Base-by-base conservation (phyloP, 2,888 invertebrate genomes). In the Dynastes hyllus region DNA sequence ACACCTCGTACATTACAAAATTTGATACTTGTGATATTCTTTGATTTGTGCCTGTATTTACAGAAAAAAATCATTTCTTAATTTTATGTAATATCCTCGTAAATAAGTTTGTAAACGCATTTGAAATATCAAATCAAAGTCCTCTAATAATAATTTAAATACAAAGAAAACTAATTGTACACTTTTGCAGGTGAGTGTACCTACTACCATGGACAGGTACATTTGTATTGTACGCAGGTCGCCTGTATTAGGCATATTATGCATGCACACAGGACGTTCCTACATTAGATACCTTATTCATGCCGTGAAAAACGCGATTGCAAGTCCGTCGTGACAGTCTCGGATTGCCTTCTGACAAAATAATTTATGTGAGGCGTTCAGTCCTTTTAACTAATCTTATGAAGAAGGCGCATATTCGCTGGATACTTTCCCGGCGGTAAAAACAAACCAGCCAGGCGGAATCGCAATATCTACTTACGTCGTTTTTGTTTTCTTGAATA, bases 251-350 rank as follows among this genome's bases (percentile, higher is more conserved):
- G 63, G 63, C 27, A 27, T 63, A 63, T 63, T 63, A 63, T 63
- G 63, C 63, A 63, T 63, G 63, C 63, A 63, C 63, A 29, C 27
- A 63, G 63, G 29, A 63, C 63, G 29, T 55, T 16, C 55, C 55
- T 63, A 63, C 63, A 63, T 63, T 63, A 63, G 63, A 32, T 63
- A 63, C 63, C 63, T 32, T 63, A 63, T 63, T 63, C 63, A 63
- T 63, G 63, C 63, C 29, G 63, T 63, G 63, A 63, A 63, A 63
- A 63, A 63, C 63, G 63, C 63, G 63, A 63, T 63, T 63, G 63
- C 63, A 29, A 63, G 63, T 63, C 13, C 32, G 11, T 32, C 63
- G 27, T 63, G 63, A 63, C 63, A 63, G 29, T 63, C 63, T 63
- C 63, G 63, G 63, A 63, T 63, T 63, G 63, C 63, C 29, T 63